A percentile compares a stretch with the other conserved stretches of the same genome.
These are phyloP conservation scores for Drosophila baimaii DNA, from an alignment of 1,140 invertebrate species.

Conservation along the genomic window DNA sequence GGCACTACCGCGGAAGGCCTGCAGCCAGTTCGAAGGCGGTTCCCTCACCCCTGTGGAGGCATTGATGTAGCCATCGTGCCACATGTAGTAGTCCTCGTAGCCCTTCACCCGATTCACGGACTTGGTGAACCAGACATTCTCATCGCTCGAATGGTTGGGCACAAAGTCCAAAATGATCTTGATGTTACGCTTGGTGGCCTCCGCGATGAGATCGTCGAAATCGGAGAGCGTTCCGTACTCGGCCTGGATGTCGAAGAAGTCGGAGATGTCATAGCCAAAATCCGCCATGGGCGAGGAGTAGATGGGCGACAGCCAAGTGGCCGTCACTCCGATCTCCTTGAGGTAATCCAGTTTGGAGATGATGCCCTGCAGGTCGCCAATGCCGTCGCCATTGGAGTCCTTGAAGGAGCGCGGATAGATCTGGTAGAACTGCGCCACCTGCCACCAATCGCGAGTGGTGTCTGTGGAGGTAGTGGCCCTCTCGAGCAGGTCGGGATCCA, in stretches of 20 bases:
- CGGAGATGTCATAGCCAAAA: conserved; percentile 89
- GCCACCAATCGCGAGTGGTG: conserved; percentile 87
- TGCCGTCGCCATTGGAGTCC: conserved; percentile 88
- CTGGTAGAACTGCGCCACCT: conserved; percentile 88
- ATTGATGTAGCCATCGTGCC: conserved; percentile 86
- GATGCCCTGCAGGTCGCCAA: conserved; percentile 87
- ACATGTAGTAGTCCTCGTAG: conserved; percentile 90
- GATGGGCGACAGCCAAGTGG: conserved; percentile 90
- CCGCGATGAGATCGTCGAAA: conserved; percentile 88
- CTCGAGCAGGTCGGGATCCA: conserved; percentile 30
- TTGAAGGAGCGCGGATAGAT: conserved; percentile 89
- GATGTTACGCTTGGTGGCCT: conserved; percentile 85
- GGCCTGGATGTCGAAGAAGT: conserved; percentile 89
- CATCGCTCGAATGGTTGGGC: conserved; percentile 90
- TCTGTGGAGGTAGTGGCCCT: conserved; percentile 21
- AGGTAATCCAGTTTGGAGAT: conserved; percentile 85
- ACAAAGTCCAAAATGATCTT: conserved; percentile 83
- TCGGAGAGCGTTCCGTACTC: conserved; percentile 90
- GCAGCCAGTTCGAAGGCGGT: conserved; percentile 89
- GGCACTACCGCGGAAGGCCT: conserved; percentile 86
- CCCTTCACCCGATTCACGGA: conserved; percentile 86
- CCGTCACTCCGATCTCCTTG: conserved; percentile 86
- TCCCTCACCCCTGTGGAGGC: conserved; percentile 54
- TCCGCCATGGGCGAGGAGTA: conserved; percentile 88
- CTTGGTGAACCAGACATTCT: conserved; percentile 89